Evolutionary conservation across 2,113 vertebrate genomes (phyloP).

Genomic region (Struthidea cinerea): DNA sequence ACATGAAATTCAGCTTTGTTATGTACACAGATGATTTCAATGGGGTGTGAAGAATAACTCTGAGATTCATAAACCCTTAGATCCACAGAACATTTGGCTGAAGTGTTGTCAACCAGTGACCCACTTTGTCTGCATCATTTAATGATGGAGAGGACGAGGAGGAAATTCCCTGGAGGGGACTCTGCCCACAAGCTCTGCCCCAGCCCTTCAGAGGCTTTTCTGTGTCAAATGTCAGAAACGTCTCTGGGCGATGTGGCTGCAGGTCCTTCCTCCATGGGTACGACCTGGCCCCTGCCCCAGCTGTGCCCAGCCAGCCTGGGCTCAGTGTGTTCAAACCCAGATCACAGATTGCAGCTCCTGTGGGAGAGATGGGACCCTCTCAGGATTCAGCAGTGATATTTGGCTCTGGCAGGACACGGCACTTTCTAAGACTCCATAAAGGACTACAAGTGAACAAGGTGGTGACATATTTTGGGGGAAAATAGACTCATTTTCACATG

Average conservation of each 20-base stretch:
- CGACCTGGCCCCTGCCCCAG: background rate
- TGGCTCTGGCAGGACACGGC: background rate
- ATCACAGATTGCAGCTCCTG: background rate
- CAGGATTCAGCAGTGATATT: fast-evolving
- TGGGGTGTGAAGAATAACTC: background rate
- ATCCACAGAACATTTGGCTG: background rate
- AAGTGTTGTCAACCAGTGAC: background rate
- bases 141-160: background rate
- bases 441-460: background rate
- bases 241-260: background rate
- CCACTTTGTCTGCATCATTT: background rate
- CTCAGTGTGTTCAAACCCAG: background rate
- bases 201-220: background rate
- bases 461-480: background rate
- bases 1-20: background rate
- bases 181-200: background rate
- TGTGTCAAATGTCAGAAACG: background rate
- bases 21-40: background rate
- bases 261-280: background rate
- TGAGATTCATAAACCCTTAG: background rate
- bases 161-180: background rate
- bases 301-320: background rate
- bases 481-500: background rate
- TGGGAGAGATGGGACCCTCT: background rate
- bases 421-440: background rate